Evolutionary conservation across 2,797 vertebrate species (phyloP), one percentile per base, ranked within the genome.

Genomic region (Scarus forsteni): DNA sequence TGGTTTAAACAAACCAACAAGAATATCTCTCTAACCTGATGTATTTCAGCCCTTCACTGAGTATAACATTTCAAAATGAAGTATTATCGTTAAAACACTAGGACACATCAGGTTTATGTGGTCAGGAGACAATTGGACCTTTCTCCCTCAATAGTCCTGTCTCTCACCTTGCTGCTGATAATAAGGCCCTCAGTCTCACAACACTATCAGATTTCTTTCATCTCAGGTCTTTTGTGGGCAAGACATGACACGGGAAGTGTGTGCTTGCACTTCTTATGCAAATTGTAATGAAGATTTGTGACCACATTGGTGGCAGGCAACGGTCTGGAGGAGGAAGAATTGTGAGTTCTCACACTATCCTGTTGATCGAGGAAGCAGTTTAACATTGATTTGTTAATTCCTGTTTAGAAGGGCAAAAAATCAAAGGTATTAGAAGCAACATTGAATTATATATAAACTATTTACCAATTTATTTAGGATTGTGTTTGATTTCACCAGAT

Each of bases 241-340:
- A 75, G 66, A 55, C 11, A 7, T 52, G 46, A 70, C 73, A 77
- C 85, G 88, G 90, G 83, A 92, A 91, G 85, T 60, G 69, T 74
- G 81, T 45, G 56, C 69, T 66, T 69, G 64, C 74, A 73, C 72
- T 71, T 80, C 66, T 85, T 86, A 86, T 73, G 64, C 72, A 91
- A 89, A 93, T 39, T 77, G 74, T 80, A 78, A 90, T 88, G 77
- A 58, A 70, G 66, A 64, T 81, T 78, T 78, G 27, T 61, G 66
- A 69, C 57, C 56, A 16, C 34, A 70, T 57, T 18, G 5, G 1
- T 34, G 19, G 51, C 45, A 70, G 70, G 55, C 36, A 46, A 34
- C 39, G 27, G 27, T 67, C 69, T 81, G 65, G 73, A 60, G 73
- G 54, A 45, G 56, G 53, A 70, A 63, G 61, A 51, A 55, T 16